Evolutionary conservation across 1,140 invertebrate genomes (phyloP).

Genomic region (Ruditapes philippinarum): DNA sequence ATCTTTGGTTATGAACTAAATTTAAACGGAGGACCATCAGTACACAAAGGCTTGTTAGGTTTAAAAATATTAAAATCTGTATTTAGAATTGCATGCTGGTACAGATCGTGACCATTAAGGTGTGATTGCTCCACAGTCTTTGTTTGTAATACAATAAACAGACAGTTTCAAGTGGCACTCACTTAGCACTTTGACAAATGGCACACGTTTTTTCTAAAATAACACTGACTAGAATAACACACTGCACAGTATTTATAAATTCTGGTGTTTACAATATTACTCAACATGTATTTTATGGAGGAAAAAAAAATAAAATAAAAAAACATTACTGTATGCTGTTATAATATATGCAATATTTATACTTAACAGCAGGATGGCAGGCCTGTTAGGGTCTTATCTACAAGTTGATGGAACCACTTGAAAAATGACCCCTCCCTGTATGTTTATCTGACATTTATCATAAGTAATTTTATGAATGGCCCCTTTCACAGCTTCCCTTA

Average conservation of each 20-base stretch:
- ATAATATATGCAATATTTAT: not conserved
- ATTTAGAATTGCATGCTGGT: too few relatives aligned
- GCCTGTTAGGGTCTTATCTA: not conserved
- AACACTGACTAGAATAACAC: not conserved
- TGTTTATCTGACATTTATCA: constrained; percentile 35
- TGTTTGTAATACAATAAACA: not conserved
- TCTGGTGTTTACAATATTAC: not conserved
- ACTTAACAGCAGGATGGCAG: not conserved
- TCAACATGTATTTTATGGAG: too few relatives aligned
- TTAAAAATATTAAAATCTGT: too few relatives aligned
- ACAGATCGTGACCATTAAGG: too few relatives aligned
- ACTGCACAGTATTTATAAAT: not conserved
- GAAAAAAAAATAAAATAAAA: too few relatives aligned
- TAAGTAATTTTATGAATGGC: constrained; percentile 31
- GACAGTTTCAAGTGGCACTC: not conserved
- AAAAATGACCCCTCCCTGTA: constrained; percentile 41
- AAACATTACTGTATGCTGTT: not conserved
- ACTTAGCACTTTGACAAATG: not conserved
- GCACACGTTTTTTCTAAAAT: not conserved
- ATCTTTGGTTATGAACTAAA: too few relatives aligned
- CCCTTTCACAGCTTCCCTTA: not conserved
- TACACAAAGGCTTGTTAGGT: too few relatives aligned
- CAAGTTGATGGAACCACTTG: not conserved
- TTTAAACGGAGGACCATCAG: too few relatives aligned
- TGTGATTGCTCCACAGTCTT: not conserved